Evolutionary conservation across 2,113 vertebrate species (phyloP), one percentile per base, ranked within the genome.

Genomic region (Meriones unguiculatus): DNA sequence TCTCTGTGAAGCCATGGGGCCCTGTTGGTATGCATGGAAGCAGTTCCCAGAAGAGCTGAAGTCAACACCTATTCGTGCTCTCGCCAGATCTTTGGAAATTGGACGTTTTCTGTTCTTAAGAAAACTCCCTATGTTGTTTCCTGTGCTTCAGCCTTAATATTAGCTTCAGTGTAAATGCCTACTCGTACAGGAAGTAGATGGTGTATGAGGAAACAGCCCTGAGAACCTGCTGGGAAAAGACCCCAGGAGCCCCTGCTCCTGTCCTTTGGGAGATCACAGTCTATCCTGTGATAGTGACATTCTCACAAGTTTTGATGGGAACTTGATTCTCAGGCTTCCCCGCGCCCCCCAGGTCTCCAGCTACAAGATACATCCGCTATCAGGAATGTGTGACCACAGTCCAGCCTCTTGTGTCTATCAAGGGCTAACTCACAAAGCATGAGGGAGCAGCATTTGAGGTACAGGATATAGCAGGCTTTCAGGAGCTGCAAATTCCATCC

Each of bases 1-100:
- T 93, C 95, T 87, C 82, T 1, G 93, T 41, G 54, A 95, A 94
- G 54, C 35, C 69, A 94, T 13, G 1, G 65, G 46, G 59, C 62
- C 24, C 87, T 95, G 91, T 97, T 98, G 94, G 95, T 88, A 97
- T 97, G 95, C 96, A 97, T 6, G 30, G 78, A 70, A 59, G 94
- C 25, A 5, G 64, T 50, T 93, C 96, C 95, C 90, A 94, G 92
- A 97, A 96, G 96, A 82, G 90, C 91, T 11, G 2, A 91, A 92
- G 94, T 95, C 97, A 98, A 93, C 88, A 97, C 97, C 97, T 50
- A 22, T 97, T 98, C 98, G 97, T 59, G 52, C 95, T 97, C 54
- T 1, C 97, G 94, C 82, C 93, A 97, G 90, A 97, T 96, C 96
- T 96, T 88, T 50, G 1, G 95, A 97, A 98, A 98, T 41, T 94